Conservation (phyloP, 2,888 invertebrate species). For the Eurois occulta region DNA sequence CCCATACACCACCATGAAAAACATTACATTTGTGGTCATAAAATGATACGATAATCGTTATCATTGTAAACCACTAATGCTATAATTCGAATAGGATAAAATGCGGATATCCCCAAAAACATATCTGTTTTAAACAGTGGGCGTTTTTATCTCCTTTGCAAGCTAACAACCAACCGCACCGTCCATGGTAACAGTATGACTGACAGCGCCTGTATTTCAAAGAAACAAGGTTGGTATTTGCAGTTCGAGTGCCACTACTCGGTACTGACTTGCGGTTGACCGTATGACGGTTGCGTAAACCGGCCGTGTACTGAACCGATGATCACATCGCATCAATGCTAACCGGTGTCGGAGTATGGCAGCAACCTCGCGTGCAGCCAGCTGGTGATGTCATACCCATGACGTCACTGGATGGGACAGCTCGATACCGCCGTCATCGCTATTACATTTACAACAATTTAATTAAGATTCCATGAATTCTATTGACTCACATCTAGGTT, state of each 20-base stretch:
- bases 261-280: conserved; percentile 70
- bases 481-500: conserved; percentile 27
- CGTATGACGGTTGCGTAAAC: conserved; percentile 72
- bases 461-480: conserved; percentile 44
- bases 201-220: neutral
- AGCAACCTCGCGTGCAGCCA: conserved; percentile 68
- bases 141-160: conserved; percentile 21
- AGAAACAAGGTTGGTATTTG: conserved; percentile 17
- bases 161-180: neutral
- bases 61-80: conserved; percentile 16
- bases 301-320: conserved; percentile 66
- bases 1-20: neutral
- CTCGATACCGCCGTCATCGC: conserved; percentile 59
- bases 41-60: neutral
- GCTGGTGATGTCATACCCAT: conserved; percentile 76
- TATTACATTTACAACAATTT: conserved; percentile 59
- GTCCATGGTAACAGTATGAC: neutral
- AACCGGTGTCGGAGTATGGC: conserved; percentile 49
- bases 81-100: conserved; percentile 2
- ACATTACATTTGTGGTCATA: neutral
- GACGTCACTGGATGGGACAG: conserved; percentile 69
- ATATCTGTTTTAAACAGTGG: conserved; percentile 58
- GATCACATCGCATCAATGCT: conserved; percentile 66
- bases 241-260: neutral
- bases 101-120: conserved; percentile 22